These are phyloP conservation scores for Tortrix viridana DNA, from an alignment of 2,888 invertebrate genomes.

Conservation along the genomic window DNA sequence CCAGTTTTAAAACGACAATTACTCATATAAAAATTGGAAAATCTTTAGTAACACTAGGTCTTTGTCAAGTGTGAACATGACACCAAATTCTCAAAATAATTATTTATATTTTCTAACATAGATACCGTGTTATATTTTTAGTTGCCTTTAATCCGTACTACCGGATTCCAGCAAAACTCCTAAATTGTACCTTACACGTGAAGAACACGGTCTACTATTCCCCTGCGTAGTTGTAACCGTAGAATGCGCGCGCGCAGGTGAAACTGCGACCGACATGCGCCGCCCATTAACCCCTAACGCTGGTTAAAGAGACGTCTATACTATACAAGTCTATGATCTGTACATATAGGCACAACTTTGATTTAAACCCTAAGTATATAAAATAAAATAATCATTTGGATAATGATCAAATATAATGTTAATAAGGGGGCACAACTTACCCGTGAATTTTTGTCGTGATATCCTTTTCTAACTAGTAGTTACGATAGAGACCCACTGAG, in stretches of 20 bases:
- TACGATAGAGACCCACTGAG: too few species aligned
- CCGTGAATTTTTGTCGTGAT: too few species aligned
- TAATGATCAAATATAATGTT: too few species aligned
- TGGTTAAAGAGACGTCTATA: conserved; percentile 40
- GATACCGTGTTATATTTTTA: conserved; percentile 22
- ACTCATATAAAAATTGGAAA: too few species aligned
- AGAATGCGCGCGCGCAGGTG: conserved; percentile 29
- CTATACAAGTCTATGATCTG: conserved; percentile 34
- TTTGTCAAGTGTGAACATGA: too few species aligned
- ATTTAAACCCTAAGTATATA: too few species aligned
- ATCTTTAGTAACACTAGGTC: too few species aligned
- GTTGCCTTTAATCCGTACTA: conserved; percentile 24
- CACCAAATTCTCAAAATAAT: too few species aligned
- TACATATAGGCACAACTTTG: background rate
- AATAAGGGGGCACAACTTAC: too few species aligned
- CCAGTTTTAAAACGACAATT: too few species aligned
- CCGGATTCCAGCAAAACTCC: conserved; percentile 4
- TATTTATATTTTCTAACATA: background rate
- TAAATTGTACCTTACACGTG: background rate
- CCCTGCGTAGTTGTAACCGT: conserved; percentile 20
- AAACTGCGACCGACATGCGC: conserved; percentile 47
- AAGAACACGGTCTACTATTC: conserved; percentile 25
- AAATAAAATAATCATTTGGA: too few species aligned
- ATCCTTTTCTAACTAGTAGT: too few species aligned
- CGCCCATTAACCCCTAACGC: conserved; percentile 45